These are phyloP conservation scores for Sylvicola cinctus DNA, from an alignment of 2,888 invertebrate genomes.

Conservation along the genomic window DNA sequence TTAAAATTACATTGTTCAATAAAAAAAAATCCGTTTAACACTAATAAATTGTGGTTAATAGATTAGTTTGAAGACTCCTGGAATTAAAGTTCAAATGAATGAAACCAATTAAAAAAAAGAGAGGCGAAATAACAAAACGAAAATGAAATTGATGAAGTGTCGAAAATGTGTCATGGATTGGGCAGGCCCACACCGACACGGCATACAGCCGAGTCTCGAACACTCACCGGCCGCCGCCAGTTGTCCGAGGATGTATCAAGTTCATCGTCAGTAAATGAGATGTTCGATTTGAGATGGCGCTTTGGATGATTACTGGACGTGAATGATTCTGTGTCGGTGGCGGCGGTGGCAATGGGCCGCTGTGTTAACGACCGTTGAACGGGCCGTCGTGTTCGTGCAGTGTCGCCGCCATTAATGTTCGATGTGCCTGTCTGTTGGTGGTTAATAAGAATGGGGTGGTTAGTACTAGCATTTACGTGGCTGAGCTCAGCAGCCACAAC, in stretches of 20 bases:
- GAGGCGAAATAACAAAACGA: no score
- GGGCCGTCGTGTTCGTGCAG: no score
- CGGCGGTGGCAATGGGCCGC: neutral
- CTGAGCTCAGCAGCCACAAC: no score
- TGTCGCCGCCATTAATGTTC: no score
- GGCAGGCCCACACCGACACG: conserved; percentile 10
- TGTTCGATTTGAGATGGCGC: conserved; percentile 8
- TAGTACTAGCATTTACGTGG: no score
- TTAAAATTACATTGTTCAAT: neutral
- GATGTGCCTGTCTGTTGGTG: no score
- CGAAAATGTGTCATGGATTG: conserved; percentile 5
- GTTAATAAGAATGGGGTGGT: no score
- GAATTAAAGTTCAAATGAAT: no score
- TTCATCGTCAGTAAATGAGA: conserved; percentile 7
- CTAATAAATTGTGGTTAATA: no score
- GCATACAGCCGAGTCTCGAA: conserved; percentile 8
- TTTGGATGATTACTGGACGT: conserved; percentile 4
- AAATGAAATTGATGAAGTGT: neutral
- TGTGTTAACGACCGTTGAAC: neutral
- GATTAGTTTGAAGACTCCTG: no score
- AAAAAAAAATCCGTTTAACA: neutral
- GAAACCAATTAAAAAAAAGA: no score
- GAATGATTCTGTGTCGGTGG: conserved; percentile 1
- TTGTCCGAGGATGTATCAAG: conserved; percentile 2
- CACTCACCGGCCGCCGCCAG: conserved; percentile 6